These are phyloP conservation scores for Misgurnus mizolepis DNA, from an alignment of 2,113 vertebrate genomes.

Conservation along the genomic window DNA sequence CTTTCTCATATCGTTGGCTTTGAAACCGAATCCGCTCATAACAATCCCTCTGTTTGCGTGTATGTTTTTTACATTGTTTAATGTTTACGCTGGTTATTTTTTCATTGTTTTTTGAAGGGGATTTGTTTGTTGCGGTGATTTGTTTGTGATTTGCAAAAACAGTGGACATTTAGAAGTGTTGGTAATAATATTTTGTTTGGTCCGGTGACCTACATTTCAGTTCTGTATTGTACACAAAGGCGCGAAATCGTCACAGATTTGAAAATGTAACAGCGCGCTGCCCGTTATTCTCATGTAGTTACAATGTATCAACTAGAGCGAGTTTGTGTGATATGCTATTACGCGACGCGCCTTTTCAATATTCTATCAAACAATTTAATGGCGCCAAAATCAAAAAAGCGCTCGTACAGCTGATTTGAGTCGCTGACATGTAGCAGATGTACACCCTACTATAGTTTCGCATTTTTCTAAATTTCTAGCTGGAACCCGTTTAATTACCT, in stretches of 20 bases:
- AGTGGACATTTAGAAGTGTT: background rate
- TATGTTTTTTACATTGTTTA: background rate
- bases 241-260: constrained; percentile 75
- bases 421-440: background rate
- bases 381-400: constrained; percentile 73
- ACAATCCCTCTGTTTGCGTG: constrained; percentile 4
- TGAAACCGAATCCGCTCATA: constrained; percentile 15
- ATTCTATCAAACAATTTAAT: constrained; percentile 47
- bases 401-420: background rate
- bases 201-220: constrained; percentile 74
- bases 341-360: background rate
- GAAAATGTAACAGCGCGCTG: constrained; percentile 64
- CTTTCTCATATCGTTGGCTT: constrained; percentile 31
- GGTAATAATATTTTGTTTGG: constrained; percentile 46
- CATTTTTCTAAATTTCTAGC: no score
- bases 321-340: background rate
- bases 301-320: background rate
- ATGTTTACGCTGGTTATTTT: background rate
- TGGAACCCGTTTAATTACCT: constrained; percentile 42
- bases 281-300: background rate
- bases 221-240: constrained; percentile 75
- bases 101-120: background rate
- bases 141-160: constrained; percentile 4
- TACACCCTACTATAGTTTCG: background rate
- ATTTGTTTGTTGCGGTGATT: background rate